A percentile compares a stretch with the other conserved stretches of the same genome.
Evolutionary conservation across 2,113 vertebrate genomes (phyloP).

Genomic region (Lepus europaeus): DNA sequence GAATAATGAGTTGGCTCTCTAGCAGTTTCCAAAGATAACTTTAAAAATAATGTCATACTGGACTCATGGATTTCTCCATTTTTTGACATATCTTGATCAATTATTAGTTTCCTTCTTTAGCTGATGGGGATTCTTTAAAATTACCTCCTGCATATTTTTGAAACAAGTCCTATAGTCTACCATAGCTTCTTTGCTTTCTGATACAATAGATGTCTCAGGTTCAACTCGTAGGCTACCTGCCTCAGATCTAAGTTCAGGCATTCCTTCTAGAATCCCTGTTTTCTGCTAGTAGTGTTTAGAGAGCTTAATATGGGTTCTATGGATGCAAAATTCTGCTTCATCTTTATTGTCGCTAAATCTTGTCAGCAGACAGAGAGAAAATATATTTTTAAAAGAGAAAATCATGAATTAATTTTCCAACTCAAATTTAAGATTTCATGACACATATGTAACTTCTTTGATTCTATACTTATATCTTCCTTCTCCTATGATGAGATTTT

Average conservation of each 20-base stretch:
- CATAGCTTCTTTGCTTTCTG: not conserved
- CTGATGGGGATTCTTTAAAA: not conserved
- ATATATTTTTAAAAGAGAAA: not conserved
- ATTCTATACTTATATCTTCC: conserved; percentile 10
- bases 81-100: conserved; percentile 10
- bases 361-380: not conserved
- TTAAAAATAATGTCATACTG: not conserved
- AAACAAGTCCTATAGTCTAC: not conserved
- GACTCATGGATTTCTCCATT: not conserved
- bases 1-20: not conserved
- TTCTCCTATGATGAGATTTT: not conserved
- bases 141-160: not conserved
- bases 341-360: not conserved
- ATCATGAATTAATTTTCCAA: not conserved
- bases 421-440: conserved; percentile 40
- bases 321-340: not conserved
- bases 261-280: not conserved
- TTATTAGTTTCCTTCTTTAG: not conserved
- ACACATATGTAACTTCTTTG: not conserved
- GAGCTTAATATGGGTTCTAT: not conserved
- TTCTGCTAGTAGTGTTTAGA: not conserved
- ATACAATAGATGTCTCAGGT: no score
- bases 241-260: not conserved
- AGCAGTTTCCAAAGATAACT: conserved; percentile 43
- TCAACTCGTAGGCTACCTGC: not conserved